phyloP scores from a whole-genome alignment of 1,140 invertebrate genomes.

The Trypoxylus dichotomus region DNA sequence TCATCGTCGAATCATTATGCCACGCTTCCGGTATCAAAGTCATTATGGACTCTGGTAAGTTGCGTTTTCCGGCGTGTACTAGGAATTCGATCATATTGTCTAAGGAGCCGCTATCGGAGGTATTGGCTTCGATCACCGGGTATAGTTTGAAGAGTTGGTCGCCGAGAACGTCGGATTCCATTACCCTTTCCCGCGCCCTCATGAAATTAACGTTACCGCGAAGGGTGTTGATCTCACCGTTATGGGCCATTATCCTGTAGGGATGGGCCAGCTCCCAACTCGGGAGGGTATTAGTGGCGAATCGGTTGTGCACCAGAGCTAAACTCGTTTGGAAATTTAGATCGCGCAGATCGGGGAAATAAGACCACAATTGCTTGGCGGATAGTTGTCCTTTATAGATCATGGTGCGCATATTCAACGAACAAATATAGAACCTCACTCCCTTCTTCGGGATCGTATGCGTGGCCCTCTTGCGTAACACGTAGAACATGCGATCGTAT shows the following conservation, averaged over 20 bases:
- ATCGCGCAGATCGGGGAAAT: slow-evolving; percentile 67
- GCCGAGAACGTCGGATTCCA: slow-evolving; percentile 85
- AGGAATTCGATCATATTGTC: slow-evolving; percentile 98
- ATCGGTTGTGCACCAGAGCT: slow-evolving; percentile 92
- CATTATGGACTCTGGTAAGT: slow-evolving; percentile 94
- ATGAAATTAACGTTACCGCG: slow-evolving; percentile 97
- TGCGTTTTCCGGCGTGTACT: slow-evolving; percentile 85
- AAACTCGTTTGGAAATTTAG: slow-evolving; percentile 91
- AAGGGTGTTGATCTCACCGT: slow-evolving; percentile 99
- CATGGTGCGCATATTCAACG: slow-evolving; percentile 83
- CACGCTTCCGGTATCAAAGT: slow-evolving; percentile 99
- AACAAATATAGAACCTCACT: slow-evolving; percentile 94
- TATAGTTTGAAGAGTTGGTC: slow-evolving; percentile 80
- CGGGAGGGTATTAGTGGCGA: slow-evolving; percentile 98
- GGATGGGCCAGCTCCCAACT: slow-evolving; percentile 99
- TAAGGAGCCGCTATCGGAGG: slow-evolving; percentile 95
- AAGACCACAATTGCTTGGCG: slow-evolving; percentile 91
- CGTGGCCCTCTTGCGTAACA: slow-evolving; percentile 89
- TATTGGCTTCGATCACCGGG: slow-evolving; percentile 95
- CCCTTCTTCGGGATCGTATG: slow-evolving; percentile 82
- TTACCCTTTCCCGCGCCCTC: slow-evolving; percentile 97
- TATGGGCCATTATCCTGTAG: slow-evolving; percentile 95
- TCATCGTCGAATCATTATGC: slow-evolving; percentile 95
- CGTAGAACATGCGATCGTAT: slow-evolving; percentile 72
- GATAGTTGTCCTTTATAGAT: slow-evolving; percentile 98